Conservation (phyloP, 2,888 invertebrate genomes). For the Philaethria dido region DNA sequence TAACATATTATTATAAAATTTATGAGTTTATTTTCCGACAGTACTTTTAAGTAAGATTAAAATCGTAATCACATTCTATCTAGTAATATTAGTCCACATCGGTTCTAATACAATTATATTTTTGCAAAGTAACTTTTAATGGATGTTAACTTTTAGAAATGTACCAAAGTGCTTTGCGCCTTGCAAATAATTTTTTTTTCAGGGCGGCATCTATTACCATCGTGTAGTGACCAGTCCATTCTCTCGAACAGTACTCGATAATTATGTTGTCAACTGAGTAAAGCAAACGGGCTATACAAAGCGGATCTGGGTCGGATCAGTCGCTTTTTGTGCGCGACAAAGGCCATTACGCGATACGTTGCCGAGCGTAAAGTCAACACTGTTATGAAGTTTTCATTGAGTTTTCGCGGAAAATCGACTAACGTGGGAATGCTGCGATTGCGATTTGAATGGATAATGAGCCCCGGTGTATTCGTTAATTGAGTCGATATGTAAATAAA, state of each 20-base stretch:
- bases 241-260: conserved; percentile 65
- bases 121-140: background rate
- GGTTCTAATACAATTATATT: background rate
- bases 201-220: conserved; percentile 15
- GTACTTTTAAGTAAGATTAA: too few relatives aligned
- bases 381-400: conserved; percentile 79
- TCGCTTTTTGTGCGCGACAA: conserved; percentile 79
- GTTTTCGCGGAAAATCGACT: conserved; percentile 73
- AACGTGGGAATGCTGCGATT: conserved; percentile 72
- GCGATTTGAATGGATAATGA: conserved; percentile 80
- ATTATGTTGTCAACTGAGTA: conserved; percentile 78
- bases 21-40: too few relatives aligned
- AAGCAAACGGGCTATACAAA: conserved; percentile 75
- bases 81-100: background rate
- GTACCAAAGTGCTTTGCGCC: background rate
- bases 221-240: conserved; percentile 59
- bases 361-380: conserved; percentile 74
- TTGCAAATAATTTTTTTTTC: conserved; percentile 4
- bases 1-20: too few relatives aligned
- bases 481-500: conserved; percentile 79
- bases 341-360: conserved; percentile 79
- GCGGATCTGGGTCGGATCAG: conserved; percentile 76
- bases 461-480: conserved; percentile 72
- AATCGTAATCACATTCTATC: too few relatives aligned
- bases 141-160: background rate